A percentile compares a stretch with the other conserved stretches of the same genome.
Conservation (phyloP, 2,888 invertebrate species). For the Caenorhabditis wallacei region DNA sequence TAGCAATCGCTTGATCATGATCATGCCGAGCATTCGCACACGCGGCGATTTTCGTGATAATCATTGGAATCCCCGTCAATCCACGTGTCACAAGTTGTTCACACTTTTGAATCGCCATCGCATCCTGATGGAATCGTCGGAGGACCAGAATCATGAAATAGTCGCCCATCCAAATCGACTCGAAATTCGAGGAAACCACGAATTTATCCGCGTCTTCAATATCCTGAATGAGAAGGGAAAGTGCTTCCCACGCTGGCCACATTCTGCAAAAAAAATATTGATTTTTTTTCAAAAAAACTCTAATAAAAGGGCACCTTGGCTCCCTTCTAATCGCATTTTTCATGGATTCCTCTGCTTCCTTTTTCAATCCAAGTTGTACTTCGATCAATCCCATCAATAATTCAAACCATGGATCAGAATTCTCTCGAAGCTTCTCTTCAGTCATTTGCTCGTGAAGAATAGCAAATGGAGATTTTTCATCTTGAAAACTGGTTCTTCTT, state of each 20-base stretch:
- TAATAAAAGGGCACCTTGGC: slow-evolving; percentile 40
- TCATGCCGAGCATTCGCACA: slow-evolving; percentile 73
- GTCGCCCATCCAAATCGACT: slow-evolving; percentile 69
- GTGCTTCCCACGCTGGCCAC: slow-evolving; percentile 96
- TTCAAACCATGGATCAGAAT: slow-evolving; percentile 56
- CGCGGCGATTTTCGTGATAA: slow-evolving; percentile 93
- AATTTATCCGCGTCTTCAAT: slow-evolving; percentile 64
- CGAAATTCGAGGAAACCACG: not conserved
- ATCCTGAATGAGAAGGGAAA: slow-evolving; percentile 89
- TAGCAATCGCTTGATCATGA: slow-evolving; percentile 75
- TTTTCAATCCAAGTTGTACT: slow-evolving; percentile 57
- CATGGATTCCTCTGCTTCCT: slow-evolving; percentile 54
- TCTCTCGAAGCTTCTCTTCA: slow-evolving; percentile 58
- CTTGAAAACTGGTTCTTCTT: slow-evolving; percentile 60
- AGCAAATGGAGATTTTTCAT: slow-evolving; percentile 36
- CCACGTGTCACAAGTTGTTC: slow-evolving; percentile 89
- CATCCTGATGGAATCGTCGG: slow-evolving; percentile 64
- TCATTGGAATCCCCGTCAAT: slow-evolving; percentile 92
- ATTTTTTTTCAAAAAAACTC: not conserved
- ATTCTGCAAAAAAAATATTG: slow-evolving; percentile 85
- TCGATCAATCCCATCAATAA: slow-evolving; percentile 63
- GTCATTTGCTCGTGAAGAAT: slow-evolving; percentile 43
- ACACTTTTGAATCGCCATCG: slow-evolving; percentile 89
- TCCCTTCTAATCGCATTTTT: slow-evolving; percentile 66
- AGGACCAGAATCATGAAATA: slow-evolving; percentile 69